These are phyloP conservation scores for Allophyes oxyacanthae DNA, from an alignment of 2,888 invertebrate genomes.

Conservation along the genomic window DNA sequence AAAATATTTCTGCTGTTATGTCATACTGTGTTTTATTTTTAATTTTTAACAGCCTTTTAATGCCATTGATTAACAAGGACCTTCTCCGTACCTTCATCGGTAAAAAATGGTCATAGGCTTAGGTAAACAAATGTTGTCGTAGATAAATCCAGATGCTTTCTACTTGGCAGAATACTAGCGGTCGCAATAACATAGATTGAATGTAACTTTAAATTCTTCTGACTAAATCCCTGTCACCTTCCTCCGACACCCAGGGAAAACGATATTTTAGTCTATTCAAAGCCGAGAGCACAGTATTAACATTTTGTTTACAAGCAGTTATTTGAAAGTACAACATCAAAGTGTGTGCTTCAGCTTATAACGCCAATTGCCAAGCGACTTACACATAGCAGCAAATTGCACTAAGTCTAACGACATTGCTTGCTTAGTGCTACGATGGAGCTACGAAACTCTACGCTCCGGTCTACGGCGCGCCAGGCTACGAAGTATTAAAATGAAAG, in stretches of 20 bases:
- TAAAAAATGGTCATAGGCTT: too few relatives aligned
- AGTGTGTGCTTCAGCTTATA: conserved; percentile 42
- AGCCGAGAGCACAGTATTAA: neutral
- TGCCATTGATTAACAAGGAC: too few relatives aligned
- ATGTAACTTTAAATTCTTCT: too few relatives aligned
- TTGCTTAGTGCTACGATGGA: conserved; percentile 51
- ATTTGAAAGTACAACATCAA: conserved; percentile 32
- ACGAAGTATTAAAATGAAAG: conserved; percentile 57
- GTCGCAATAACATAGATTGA: too few relatives aligned
- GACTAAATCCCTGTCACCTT: neutral
- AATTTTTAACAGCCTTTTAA: too few relatives aligned
- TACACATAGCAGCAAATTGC: conserved; percentile 51
- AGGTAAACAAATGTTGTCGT: too few relatives aligned
- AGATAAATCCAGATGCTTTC: too few relatives aligned
- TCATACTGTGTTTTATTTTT: too few relatives aligned
- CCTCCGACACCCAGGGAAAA: neutral
- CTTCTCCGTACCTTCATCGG: too few relatives aligned
- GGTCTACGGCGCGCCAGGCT: conserved; percentile 40
- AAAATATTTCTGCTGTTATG: conserved; percentile 5
- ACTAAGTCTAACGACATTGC: conserved; percentile 55
- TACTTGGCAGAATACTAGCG: too few relatives aligned
- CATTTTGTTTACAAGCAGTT: conserved; percentile 17
- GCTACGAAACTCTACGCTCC: conserved; percentile 50
- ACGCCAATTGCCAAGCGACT: conserved; percentile 49
- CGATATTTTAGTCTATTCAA: neutral